Base-by-base conservation (phyloP, 2,113 vertebrate genomes). In the Ivindomyrus marchei region DNA sequence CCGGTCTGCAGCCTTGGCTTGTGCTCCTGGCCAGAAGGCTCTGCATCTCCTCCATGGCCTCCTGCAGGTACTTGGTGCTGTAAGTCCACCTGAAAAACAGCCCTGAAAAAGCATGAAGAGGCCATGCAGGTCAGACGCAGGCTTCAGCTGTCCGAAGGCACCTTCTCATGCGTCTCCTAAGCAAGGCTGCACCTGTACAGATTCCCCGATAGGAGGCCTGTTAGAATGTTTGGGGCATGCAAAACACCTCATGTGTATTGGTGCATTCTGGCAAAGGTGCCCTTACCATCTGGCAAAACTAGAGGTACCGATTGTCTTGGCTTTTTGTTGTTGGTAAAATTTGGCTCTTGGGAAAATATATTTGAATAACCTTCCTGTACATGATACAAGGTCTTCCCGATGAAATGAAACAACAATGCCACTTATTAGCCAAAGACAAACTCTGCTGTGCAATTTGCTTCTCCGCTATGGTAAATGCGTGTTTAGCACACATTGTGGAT, bases 1-100 rank as follows among this genome's bases (percentile, higher is more conserved):
- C 84, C 1, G 4, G 19, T 15, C 70, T 46, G 36, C 52, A 62
- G 36, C 87, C 52, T 17, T 45, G 10, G 42, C n/a, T 52, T 6
- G 27, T 0, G 4, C 91, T 90, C 50, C 93, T 62, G 17, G 53
- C 93, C 24, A 95, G 93, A 85, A 97, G 90, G 88, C 58, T 94
- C 92, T 91, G 94, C 80, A 96, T 96, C 94, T 97, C 94, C 24
- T 90, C 94, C 94, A 95, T 94, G n/a, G 95, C 97, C 88, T 95
- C 96, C 0, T 97, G 95, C 85, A 97, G 94, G 89, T 95, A 92
- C 56, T 94, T 94, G 85, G 93, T 90, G 4, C 95, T 93, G 2
- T 91, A 85, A 21, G 95, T 96, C 97, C 97, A 97, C 0, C 94
- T 95, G 8, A 97, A 94, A 92, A 98, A 99, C 9, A 97, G 95